phyloP scores from a whole-genome alignment of 2,888 invertebrate genomes.

The Cataglyphis rosenhaueri region DNA sequence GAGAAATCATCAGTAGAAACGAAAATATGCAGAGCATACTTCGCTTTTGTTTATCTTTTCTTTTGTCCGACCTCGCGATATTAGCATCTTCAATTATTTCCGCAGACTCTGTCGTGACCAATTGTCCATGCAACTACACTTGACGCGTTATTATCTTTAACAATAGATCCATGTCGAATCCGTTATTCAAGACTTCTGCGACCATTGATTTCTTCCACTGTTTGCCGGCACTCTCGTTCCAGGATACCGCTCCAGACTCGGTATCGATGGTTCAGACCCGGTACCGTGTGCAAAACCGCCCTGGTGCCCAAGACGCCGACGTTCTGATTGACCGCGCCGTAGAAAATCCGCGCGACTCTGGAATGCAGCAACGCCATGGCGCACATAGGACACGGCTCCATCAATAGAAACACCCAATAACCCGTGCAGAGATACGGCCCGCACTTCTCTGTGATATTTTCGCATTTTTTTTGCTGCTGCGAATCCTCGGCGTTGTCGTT shows the following conservation, averaged over 20 bases:
- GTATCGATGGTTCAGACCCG: constrained; percentile 96
- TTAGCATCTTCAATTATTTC: constrained; percentile 12
- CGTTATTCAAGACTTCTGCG: constrained; percentile 38
- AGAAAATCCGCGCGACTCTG: constrained; percentile 94
- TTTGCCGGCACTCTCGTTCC: constrained; percentile 83
- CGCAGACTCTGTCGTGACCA: background rate
- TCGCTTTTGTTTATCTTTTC: background rate
- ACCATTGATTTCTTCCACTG: constrained; percentile 61
- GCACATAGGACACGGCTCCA: constrained; percentile 98
- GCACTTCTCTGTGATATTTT: constrained; percentile 79
- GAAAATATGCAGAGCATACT: background rate
- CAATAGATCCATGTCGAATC: constrained; percentile 5
- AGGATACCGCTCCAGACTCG: constrained; percentile 92
- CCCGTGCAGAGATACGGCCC: constrained; percentile 95
- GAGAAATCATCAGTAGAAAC: background rate
- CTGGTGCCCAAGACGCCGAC: constrained; percentile 91
- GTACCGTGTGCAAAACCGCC: constrained; percentile 91
- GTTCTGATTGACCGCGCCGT: constrained; percentile 86
- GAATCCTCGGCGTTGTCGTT: constrained; percentile 42
- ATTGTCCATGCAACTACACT: background rate
- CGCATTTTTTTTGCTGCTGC: background rate
- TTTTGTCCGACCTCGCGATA: background rate
- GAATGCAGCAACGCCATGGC: constrained; percentile 98
- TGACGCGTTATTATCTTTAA: background rate
- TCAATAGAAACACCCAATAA: constrained; percentile 92